phyloP scores from a whole-genome alignment of 53 echinoderm and acorn worm species.

The Holothuria scabra region DNA sequence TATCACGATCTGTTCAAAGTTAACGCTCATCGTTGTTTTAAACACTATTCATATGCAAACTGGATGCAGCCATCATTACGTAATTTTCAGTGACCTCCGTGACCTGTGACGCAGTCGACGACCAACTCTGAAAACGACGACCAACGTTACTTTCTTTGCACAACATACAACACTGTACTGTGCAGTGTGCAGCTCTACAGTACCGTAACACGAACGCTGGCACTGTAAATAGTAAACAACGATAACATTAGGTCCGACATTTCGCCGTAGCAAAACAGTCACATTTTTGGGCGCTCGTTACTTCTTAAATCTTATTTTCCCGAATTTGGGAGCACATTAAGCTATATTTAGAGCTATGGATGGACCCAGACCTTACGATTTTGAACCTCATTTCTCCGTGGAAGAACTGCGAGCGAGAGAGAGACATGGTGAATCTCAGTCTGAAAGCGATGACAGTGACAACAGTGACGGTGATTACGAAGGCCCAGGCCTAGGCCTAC shows the following conservation, averaged over 20 bases:
- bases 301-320: too few species aligned
- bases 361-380: not conserved
- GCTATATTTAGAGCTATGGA: not conserved
- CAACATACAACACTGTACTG: not conserved
- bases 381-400: not conserved
- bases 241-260: not conserved
- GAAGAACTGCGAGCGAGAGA: conserved; percentile 7
- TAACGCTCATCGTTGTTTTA: not conserved
- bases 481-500: not conserved
- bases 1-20: not conserved
- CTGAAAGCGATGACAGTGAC: not conserved
- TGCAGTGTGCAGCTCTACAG: too few species aligned
- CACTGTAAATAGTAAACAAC: too few species aligned
- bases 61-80: not conserved
- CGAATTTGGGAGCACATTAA: too few species aligned
- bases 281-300: too few species aligned
- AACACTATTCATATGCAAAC: conserved; percentile 16
- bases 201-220: too few species aligned
- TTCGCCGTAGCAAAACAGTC: not conserved
- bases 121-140: not conserved
- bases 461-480: not conserved
- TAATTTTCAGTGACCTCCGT: conserved; percentile 2
- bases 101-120: conserved; percentile 9
- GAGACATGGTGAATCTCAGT: not conserved
- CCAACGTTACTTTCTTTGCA: not conserved